Base-by-base conservation (phyloP, 2,888 invertebrate species). In the Mythimna albipuncta region DNA sequence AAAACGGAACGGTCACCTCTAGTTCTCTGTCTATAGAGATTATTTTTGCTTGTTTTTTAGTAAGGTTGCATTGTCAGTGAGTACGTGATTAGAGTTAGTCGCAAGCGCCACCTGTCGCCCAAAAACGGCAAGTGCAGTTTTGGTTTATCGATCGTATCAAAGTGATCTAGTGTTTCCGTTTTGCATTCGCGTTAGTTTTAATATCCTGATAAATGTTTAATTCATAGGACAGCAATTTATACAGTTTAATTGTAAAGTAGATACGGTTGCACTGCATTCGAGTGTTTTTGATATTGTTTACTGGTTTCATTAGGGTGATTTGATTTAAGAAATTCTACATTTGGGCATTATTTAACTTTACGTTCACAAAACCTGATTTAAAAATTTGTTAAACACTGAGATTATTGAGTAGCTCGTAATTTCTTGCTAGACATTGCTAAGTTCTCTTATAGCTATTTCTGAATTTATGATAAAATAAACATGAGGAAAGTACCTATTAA, bases 91-190 rank as follows among this genome's bases (percentile, higher is more conserved):
- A 87, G 91, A 88, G 87, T 92, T 85, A 86, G 81, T 71, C 38
- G 79, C 83, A 89, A 85, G 89, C 89, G 92, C 90, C 92, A 94
- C 92, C 94, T 93, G 88, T 86, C 86, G 87, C 81, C 88, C 90
- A 87, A 94, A 94, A 92, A 89, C 66, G 87, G 91, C 85, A 85
- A 88, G 88, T 90, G 85, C 86, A 86, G 74, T 85, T 88, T 87
- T 84, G 77, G 86, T 85, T 81, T 76, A 81, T 77, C 67, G 85
- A 88, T 84, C 77, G 80, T 81, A 84, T 85, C 80, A 52, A 76
- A 64, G 57, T 84, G 85, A 83, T 84, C 84, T 79, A 85, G 76
- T 83, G 79, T 82, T 88, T 88, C 85, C 86, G 81, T 79, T 79
- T 77, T 77, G 72, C 72, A 83, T 81, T 84, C 66, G 72, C 55